Conservation (phyloP, 2,888 invertebrate species). For the Clusia tigrina region DNA sequence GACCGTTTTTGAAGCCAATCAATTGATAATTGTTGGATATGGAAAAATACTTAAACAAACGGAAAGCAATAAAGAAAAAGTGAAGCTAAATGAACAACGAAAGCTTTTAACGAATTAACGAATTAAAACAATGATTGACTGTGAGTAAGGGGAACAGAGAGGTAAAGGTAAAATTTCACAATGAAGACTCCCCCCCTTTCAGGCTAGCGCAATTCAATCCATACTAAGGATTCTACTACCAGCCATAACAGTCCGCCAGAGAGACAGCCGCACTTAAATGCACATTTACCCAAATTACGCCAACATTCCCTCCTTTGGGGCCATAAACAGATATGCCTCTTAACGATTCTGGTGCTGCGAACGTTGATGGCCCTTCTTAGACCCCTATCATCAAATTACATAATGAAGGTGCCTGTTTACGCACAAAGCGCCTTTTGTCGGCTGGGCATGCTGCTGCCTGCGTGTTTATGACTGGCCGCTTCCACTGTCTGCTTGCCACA, state of each 20-base stretch:
- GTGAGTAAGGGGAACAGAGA: no score
- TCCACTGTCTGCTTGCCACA: background rate
- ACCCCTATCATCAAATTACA: constrained; percentile 48
- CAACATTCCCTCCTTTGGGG: background rate
- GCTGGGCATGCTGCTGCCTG: background rate
- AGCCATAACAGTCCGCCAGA: no score
- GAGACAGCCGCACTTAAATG: no score
- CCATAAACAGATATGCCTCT: constrained; percentile 26
- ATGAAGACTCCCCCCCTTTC: no score
- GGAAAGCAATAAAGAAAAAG: no score
- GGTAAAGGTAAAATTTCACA: no score
- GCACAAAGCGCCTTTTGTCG: constrained; percentile 9
- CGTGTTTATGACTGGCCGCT: constrained; percentile 8
- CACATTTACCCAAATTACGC: background rate
- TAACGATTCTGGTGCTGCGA: constrained; percentile 7
- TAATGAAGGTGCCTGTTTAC: constrained; percentile 43
- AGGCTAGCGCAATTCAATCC: no score
- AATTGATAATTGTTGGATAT: background rate
- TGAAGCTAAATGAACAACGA: background rate
- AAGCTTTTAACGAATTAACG: no score
- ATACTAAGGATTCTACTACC: no score
- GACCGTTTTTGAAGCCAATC: background rate
- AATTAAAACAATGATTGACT: no score
- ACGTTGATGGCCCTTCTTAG: background rate
- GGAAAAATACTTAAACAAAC: no score